A percentile compares a stretch with the other conserved stretches of the same genome.
These are phyloP conservation scores for Xestia c-nigrum DNA, from an alignment of 2,888 invertebrate genomes.

Conservation along the genomic window DNA sequence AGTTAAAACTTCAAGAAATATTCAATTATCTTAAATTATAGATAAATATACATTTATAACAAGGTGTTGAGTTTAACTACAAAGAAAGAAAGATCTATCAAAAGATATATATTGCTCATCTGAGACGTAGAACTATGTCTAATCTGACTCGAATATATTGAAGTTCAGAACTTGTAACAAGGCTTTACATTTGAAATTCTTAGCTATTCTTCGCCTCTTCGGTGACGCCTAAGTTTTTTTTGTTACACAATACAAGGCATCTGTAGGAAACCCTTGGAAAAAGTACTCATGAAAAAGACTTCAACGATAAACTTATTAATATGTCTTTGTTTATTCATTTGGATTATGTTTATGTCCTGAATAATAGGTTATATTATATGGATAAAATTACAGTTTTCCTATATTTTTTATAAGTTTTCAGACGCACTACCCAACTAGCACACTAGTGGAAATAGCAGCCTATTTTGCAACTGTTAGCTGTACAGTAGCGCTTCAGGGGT, in stretches of 20 bases:
- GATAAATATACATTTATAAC: slow-evolving; percentile 7
- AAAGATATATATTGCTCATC: neutral
- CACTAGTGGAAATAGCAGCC: too few relatives aligned
- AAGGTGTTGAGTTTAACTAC: slow-evolving; percentile 1
- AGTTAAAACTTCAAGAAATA: neutral
- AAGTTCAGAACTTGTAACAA: slow-evolving; percentile 5
- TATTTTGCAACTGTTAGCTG: too few relatives aligned
- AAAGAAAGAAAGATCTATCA: neutral
- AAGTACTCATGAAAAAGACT: slow-evolving; percentile 28
- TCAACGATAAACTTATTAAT: slow-evolving; percentile 27
- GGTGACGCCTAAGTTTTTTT: neutral
- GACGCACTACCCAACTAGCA: too few relatives aligned
- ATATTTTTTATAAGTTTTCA: neutral
- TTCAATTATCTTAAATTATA: slow-evolving; percentile 12
- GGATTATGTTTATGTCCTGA: neutral
- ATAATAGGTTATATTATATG: neutral
- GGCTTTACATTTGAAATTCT: neutral
- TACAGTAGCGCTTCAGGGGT: too few relatives aligned
- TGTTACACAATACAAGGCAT: neutral
- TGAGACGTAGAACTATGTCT: neutral
- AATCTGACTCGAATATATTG: neutral
- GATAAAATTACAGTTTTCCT: neutral
- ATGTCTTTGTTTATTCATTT: neutral
- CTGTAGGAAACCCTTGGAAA: neutral
- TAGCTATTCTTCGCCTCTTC: neutral